Percentiles rank a stretch among this genome's conserved stretches.
Evolutionary conservation across 2,113 vertebrate species (phyloP).

Genomic region (Oriolus oriolus): DNA sequence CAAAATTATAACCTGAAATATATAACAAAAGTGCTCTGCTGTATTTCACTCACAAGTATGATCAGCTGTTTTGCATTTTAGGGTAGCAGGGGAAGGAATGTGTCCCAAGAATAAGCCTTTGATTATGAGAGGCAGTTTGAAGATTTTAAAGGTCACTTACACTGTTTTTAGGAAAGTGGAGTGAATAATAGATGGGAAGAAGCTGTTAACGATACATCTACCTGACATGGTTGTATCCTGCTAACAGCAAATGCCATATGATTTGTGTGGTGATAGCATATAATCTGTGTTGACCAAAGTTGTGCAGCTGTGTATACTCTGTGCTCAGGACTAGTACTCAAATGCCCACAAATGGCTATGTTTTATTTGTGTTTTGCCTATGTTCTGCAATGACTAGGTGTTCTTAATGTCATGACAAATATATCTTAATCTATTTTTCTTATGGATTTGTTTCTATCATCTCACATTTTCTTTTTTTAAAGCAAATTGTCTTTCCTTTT

Average conservation of each 20-base stretch:
- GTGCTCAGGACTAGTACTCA: conserved; percentile 73
- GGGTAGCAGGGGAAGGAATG: neutral
- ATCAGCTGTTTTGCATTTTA: conserved; percentile 26
- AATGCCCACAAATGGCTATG: conserved; percentile 4
- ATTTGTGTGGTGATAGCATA: conserved; percentile 47
- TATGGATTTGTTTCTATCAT: conserved; percentile 66
- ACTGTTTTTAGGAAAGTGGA: neutral
- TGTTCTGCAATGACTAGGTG: conserved; percentile 52
- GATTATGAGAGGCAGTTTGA: neutral
- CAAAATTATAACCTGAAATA: conserved; percentile 15
- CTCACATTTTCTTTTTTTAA: conserved; percentile 65
- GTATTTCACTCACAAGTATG: conserved; percentile 33
- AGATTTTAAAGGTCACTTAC: conserved; percentile 23
- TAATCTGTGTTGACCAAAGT: conserved; percentile 74
- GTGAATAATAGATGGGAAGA: neutral
- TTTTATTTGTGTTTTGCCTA: conserved; percentile 64
- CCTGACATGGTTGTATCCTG: conserved; percentile 14
- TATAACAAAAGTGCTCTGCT: conserved; percentile 7
- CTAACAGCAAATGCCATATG: conserved; percentile 37
- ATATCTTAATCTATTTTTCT: conserved; percentile 71
- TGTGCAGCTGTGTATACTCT: conserved; percentile 61
- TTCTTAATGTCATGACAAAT: conserved; percentile 55
- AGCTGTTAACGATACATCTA: neutral
- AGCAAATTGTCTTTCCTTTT: conserved; percentile 65
- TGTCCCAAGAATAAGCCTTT: conserved; percentile 12